Conservation (phyloP, 2,888 invertebrate genomes). For the Gastrophysa polygoni region DNA sequence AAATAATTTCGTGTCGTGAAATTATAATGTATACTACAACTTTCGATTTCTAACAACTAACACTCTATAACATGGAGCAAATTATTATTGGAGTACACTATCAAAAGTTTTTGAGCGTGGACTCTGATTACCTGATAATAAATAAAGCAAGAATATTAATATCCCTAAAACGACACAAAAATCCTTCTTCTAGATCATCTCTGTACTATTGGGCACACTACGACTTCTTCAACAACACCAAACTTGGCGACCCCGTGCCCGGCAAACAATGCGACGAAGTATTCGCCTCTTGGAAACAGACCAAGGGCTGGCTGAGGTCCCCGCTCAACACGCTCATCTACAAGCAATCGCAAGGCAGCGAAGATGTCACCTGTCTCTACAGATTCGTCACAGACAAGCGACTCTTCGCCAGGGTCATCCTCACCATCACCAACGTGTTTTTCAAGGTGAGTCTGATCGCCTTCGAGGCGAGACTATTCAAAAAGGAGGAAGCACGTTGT, state of each 20-base stretch:
- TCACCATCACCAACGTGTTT: constrained; percentile 77
- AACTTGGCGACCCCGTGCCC: constrained; percentile 80
- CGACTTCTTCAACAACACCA: constrained; percentile 91
- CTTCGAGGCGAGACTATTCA: background rate
- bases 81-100: too few relatives aligned
- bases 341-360: constrained; percentile 73
- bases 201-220: constrained; percentile 94
- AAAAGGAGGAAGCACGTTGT: background rate
- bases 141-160: too few relatives aligned
- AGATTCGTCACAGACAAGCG: constrained; percentile 83
- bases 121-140: too few relatives aligned
- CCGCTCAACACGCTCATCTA: constrained; percentile 88
- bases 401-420: constrained; percentile 79
- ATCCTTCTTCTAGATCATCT: constrained; percentile 69
- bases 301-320: constrained; percentile 77
- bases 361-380: constrained; percentile 82
- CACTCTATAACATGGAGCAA: too few relatives aligned
- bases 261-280: constrained; percentile 87
- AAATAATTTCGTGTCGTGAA: too few relatives aligned
- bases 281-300: constrained; percentile 83
- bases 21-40: too few relatives aligned
- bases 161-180: too few relatives aligned
- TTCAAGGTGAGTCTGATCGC: constrained; percentile 67
- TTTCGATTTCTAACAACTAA: too few relatives aligned
- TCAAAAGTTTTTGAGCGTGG: too few relatives aligned